Evolutionary conservation across 2,113 vertebrate genomes (phyloP), one percentile per base, ranked within the genome.

Genomic region (Sturnira hondurensis): DNA sequence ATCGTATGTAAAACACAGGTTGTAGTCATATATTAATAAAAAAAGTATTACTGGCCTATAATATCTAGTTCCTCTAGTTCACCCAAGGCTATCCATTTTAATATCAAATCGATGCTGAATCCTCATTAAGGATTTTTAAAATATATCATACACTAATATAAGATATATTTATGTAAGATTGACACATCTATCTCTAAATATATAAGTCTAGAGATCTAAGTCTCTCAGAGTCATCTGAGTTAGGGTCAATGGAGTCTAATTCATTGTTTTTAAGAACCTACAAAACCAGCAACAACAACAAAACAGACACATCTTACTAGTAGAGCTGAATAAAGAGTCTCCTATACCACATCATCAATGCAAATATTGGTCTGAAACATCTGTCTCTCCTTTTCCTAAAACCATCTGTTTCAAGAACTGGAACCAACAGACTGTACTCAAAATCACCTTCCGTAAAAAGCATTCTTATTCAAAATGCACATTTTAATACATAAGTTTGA

Each of bases 181-280:
- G 14, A 71, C 24, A 80, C 67, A 65, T 78, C 5, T 63, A 14
- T 14, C 61, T 28, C 28, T 63, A 31, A 63, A 63, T 67, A 28
- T 17, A 54, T 45, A 13, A 73, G 36, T 26, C 54, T 78, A 26
- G 54, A 63, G 74, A 77, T 24, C 45, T 78, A 83, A 93, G 61
- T 93, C 65, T 74, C 14, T 67, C 56, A 4, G 28, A n/a, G 4
- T 84, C 22, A 47, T 70, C 36, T 45, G 16, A 80, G 28, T 76
- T 70, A 84, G 90, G 22, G 15, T 24, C 28, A 38, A 20, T 65
- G 17, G 43, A 47, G 90, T 86, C 31, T 95, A 99, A 97, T 93
- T 99, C 98, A 63, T 98, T 89, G 92, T 97, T 99, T 96, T 98
- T 98, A 20, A 96, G 99, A 97, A 95, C 94, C 98, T 99, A 97